Evolutionary conservation across 92 coral and sea anemone genomes (phyloP), one percentile per base, ranked within the genome.

Genomic region (Hydrozoanthus gracilis): DNA sequence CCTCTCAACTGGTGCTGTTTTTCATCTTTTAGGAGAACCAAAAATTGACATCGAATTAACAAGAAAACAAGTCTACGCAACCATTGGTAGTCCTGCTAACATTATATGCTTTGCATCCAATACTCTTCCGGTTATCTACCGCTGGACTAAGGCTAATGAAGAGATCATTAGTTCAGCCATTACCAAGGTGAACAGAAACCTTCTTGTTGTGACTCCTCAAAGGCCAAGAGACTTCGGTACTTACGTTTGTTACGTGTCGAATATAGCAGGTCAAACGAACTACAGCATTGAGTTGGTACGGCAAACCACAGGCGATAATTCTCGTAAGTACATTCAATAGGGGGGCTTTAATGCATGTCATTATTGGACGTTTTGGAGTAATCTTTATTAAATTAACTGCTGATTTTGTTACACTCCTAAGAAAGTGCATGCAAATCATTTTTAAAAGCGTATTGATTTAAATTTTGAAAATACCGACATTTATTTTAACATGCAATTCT

Each of bases 181-280:
- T 39, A 16, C 48, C 9, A 73, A 46, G 7, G 55, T 73, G 2
- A 54, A 73, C 18, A 49, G 14, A 13, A 73, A 73, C 58, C 12
- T 73, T 46, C 51, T 73, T n/a, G 52, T 73, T 39, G 56, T 73
- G 18, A 50, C 52, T 48, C 78, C 78, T 5, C 46, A 50, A 35
- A 18, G 48, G 9, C 4, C 35, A 4, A 15, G 18, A 17, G 78
- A 73, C 52, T 73, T 44, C 48, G 78, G 78, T n/a, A 27, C 48
- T 48, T 73, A 73, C 35, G 78, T 73, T 49, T 73, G 78, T 46
- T 56, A 73, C 58, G 78, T 73, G 39, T 46, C 78, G 4, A 73
- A 73, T 12, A 73, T 73, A n/a, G 78, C 52, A 46, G 78, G 78
- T 11, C 17, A 49, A 15, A 18, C 78, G 5, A 73, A 48, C 14